Percentiles rank a stretch among this genome's conserved stretches.
phyloP scores from a whole-genome alignment of 2,113 vertebrate genomes.

The Mustela lutreola region DNA sequence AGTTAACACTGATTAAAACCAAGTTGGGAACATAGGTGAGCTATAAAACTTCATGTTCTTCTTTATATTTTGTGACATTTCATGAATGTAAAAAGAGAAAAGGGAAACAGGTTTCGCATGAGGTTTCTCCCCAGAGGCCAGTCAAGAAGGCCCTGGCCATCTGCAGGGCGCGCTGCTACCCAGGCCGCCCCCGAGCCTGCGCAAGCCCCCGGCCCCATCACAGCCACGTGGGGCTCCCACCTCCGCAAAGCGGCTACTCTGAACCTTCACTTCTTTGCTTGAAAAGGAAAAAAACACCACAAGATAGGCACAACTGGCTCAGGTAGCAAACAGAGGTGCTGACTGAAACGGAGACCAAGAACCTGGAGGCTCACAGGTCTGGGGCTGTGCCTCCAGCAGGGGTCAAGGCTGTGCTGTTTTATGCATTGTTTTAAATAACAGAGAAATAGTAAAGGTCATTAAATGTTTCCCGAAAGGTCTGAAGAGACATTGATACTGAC shows the following conservation, averaged over 20 bases:
- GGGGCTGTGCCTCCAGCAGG: not conserved
- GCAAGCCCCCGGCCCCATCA: not conserved
- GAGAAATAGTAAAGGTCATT: not conserved
- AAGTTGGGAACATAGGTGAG: not conserved
- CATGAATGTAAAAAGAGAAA: constrained; percentile 27
- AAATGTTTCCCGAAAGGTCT: not conserved
- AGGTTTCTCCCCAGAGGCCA: not conserved
- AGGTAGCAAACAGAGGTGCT: not conserved
- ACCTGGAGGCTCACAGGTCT: not conserved
- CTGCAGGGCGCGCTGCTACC: not conserved
- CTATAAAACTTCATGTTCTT: not conserved
- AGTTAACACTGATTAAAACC: not conserved
- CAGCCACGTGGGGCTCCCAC: not conserved
- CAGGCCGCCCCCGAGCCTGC: not conserved
- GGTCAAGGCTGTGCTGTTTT: not conserved
- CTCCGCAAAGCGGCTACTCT: not conserved
- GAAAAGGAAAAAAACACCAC: constrained; percentile 30
- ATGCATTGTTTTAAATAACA: not conserved
- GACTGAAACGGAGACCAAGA: not conserved
- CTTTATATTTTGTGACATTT: constrained; percentile 37
- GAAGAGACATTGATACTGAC: not conserved
- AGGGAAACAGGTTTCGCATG: not conserved
- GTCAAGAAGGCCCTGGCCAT: not conserved
- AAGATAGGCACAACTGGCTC: not conserved
- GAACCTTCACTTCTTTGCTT: not conserved